Conservation (phyloP, 2,888 invertebrate genomes). For the Plagodis dolabraria region DNA sequence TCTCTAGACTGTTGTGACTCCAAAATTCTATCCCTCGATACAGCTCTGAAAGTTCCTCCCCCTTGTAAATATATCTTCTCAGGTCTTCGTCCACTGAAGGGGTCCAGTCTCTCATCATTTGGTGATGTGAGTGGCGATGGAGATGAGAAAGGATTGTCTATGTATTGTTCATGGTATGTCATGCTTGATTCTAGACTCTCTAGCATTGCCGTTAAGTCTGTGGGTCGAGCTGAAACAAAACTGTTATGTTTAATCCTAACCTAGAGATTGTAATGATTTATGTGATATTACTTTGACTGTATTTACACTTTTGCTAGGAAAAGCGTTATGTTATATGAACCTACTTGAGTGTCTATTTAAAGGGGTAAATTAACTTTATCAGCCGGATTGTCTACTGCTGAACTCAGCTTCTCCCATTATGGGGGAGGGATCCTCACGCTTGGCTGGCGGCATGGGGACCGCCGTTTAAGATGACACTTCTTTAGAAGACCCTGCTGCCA, state of each 20-base stretch:
- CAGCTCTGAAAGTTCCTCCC: constrained; percentile 77
- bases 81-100: constrained; percentile 66
- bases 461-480: too few species aligned
- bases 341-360: too few species aligned
- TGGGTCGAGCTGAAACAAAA: constrained; percentile 69
- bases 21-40: constrained; percentile 75
- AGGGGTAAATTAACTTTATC: too few species aligned
- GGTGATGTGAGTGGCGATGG: constrained; percentile 81
- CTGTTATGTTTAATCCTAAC: background rate
- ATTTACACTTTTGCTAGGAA: too few species aligned
- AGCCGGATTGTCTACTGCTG: too few species aligned
- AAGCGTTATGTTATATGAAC: too few species aligned
- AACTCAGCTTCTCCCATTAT: too few species aligned
- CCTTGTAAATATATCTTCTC: constrained; percentile 81
- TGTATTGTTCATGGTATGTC: constrained; percentile 75
- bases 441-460: too few species aligned
- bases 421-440: too few species aligned
- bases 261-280: too few species aligned
- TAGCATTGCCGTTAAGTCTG: constrained; percentile 75
- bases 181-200: constrained; percentile 72
- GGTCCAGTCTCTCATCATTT: constrained; percentile 72
- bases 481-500: too few species aligned
- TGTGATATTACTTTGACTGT: too few species aligned
- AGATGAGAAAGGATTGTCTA: constrained; percentile 82
- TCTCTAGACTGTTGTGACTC: constrained; percentile 73